Conservation (phyloP, 2,113 vertebrate genomes). For the Coracopsis vasa region DNA sequence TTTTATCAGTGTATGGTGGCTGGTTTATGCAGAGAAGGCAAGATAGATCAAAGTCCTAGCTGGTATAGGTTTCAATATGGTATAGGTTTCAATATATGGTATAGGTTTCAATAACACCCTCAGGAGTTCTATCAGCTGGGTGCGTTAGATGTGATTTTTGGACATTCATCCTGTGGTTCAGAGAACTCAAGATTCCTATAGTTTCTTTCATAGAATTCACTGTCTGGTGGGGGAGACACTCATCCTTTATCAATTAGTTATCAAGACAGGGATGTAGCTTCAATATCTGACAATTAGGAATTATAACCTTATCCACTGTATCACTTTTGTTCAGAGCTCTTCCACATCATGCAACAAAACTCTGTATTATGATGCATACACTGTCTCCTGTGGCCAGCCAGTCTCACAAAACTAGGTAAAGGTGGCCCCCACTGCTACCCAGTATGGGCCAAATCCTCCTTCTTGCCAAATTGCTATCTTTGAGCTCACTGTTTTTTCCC, state of each 20-base stretch:
- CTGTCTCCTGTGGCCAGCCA: background rate
- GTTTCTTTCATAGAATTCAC: background rate
- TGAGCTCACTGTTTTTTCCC: background rate
- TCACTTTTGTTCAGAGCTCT: background rate
- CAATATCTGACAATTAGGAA: background rate
- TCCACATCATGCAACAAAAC: background rate
- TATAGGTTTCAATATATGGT: too few species aligned
- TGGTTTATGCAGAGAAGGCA: background rate
- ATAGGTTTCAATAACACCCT: background rate
- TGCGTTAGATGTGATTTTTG: background rate
- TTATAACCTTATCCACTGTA: background rate
- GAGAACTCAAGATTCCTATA: background rate
- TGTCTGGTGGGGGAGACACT: too few species aligned
- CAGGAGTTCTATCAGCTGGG: background rate
- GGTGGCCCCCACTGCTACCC: background rate
- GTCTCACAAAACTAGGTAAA: background rate
- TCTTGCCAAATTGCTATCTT: background rate
- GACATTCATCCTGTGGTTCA: accelerated
- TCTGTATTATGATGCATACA: background rate
- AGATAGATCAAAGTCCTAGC: background rate
- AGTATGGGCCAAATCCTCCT: background rate
- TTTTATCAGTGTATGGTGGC: background rate
- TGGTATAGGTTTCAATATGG: background rate
- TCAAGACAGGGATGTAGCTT: background rate
- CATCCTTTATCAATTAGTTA: background rate